A percentile compares a stretch with the other conserved stretches of the same genome.
Evolutionary conservation across 2,888 invertebrate genomes (phyloP).

Genomic region (Harmothoe impar): DNA sequence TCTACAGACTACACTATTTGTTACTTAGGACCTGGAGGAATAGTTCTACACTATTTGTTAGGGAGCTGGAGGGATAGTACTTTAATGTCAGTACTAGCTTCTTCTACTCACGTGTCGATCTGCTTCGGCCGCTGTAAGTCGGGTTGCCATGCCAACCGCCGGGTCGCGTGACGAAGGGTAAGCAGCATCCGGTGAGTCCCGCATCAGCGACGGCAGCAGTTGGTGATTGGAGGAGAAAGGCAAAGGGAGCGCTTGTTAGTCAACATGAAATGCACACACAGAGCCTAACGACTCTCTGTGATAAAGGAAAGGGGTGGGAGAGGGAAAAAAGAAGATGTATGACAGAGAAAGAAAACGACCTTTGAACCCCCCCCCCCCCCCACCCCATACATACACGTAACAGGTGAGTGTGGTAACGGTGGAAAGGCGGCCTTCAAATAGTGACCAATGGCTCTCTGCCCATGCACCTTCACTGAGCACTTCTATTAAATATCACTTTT

Average conservation of each 20-base stretch:
- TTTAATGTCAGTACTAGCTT: not conserved
- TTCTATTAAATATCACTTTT: too few relatives aligned
- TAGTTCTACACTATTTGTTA: too few relatives aligned
- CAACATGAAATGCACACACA: slow-evolving; percentile 36
- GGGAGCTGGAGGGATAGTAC: too few relatives aligned
- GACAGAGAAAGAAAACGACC: not conserved
- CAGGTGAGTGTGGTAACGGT: too few relatives aligned
- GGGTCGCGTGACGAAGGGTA: slow-evolving; percentile 2
- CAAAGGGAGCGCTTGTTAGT: slow-evolving; percentile 45
- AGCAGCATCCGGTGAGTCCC: not conserved
- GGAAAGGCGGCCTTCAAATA: too few relatives aligned
- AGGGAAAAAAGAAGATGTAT: not conserved
- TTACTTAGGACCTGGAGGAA: too few relatives aligned
- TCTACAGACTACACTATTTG: too few relatives aligned
- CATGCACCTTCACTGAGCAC: too few relatives aligned
- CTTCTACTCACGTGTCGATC: slow-evolving; percentile 26
- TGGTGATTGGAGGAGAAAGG: slow-evolving; percentile 25
- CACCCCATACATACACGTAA: too few relatives aligned
- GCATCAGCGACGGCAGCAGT: slow-evolving; percentile 1
- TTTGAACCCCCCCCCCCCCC: not conserved
- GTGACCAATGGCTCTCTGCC: too few relatives aligned
- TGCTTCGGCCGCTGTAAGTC: slow-evolving; percentile 24
- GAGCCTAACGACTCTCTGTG: not conserved
- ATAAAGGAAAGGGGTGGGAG: slow-evolving; percentile 22
- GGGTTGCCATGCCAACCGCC: slow-evolving; percentile 45